Percentiles rank a stretch among this genome's conserved stretches.
Conservation (phyloP, 2,888 invertebrate species). For the Zelleria hepariella region DNA sequence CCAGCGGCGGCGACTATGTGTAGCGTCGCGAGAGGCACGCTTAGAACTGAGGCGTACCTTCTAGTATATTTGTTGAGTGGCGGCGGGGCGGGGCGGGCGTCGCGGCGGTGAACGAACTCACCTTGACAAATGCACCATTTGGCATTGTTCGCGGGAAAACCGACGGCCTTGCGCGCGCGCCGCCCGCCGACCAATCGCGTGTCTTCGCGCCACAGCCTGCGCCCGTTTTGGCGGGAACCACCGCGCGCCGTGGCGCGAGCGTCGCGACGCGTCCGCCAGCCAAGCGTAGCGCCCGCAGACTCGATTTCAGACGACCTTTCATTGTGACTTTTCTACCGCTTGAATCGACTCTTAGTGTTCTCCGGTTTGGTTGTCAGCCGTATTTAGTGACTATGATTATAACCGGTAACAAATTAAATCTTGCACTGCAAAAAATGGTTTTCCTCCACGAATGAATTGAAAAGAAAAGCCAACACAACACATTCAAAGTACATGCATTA, state of each 20-base stretch:
- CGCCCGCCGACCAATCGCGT: slow-evolving; percentile 50
- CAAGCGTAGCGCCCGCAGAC: slow-evolving; percentile 7
- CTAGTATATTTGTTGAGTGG: neutral
- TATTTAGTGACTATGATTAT: neutral
- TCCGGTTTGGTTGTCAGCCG: neutral
- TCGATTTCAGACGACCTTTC: slow-evolving; percentile 31
- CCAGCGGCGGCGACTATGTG: slow-evolving; percentile 15
- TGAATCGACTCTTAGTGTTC: neutral
- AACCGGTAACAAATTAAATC: neutral
- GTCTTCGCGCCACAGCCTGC: slow-evolving; percentile 69
- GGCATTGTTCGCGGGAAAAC: slow-evolving; percentile 73
- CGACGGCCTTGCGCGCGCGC: slow-evolving; percentile 68
- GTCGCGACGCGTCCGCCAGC: slow-evolving; percentile 19
- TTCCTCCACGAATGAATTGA: neutral
- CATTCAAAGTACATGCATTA: too few species aligned
- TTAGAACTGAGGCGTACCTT: slow-evolving; percentile 6
- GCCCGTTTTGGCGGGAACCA: slow-evolving; percentile 58
- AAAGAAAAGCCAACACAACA: neutral
- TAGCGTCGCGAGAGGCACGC: neutral
- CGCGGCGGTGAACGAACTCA: slow-evolving; percentile 71
- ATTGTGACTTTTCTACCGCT: slow-evolving; percentile 6
- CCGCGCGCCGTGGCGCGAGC: slow-evolving; percentile 22
- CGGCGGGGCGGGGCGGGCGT: slow-evolving; percentile 29
- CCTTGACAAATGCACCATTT: slow-evolving; percentile 74
- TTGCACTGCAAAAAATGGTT: neutral